Base-by-base conservation (phyloP, 2,113 vertebrate genomes). In the Hemiscyllium ocellatum region DNA sequence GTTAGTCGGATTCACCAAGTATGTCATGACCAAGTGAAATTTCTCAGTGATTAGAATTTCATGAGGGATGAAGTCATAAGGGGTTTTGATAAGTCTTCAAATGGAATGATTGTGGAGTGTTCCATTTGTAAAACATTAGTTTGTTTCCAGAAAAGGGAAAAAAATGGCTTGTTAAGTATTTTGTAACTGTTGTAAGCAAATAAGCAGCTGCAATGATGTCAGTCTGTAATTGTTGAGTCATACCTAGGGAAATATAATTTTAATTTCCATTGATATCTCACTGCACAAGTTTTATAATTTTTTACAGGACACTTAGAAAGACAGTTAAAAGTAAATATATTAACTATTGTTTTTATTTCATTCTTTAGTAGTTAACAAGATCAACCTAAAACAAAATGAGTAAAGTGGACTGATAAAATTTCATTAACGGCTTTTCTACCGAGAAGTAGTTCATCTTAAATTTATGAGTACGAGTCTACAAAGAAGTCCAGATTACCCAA, bases 191-290 rank as follows among this genome's bases (percentile, higher is more conserved):
- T 89, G 86, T 29, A 89, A 89, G 47, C 50, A 26, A 89, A 89
- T 52, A 56, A 89, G 29, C 86, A 89, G 22, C 26, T 52, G 22
- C 50, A 56, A 56, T 89, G 50, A 52, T 89, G 50, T 89, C 86
- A 89, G 86, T 89, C 56, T 56, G 86, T 56, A 56, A 52, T 89
- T 89, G 86, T 56, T 89, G 26, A 89, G 86, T 89, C 50, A 89
- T 52, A 89, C 47, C 24, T 87, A 24, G 24, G 42, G 50, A 52
- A 89, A 56, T 52, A 83, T 83, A 24, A 56, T 89, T 89, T 56
- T 89, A 56, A 56, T 52, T 89, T 89, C 86, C 47, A 56, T 56
- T 89, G 50, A 83, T 50, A 56, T 89, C 29, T 89, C 50, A 89
- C 50, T 56, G 50, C 50, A 52, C 50, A 29, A 89, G 86, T 89